phyloP scores from a whole-genome alignment of 2,797 vertebrate species.

The Hapalemur alaotrensis region DNA sequence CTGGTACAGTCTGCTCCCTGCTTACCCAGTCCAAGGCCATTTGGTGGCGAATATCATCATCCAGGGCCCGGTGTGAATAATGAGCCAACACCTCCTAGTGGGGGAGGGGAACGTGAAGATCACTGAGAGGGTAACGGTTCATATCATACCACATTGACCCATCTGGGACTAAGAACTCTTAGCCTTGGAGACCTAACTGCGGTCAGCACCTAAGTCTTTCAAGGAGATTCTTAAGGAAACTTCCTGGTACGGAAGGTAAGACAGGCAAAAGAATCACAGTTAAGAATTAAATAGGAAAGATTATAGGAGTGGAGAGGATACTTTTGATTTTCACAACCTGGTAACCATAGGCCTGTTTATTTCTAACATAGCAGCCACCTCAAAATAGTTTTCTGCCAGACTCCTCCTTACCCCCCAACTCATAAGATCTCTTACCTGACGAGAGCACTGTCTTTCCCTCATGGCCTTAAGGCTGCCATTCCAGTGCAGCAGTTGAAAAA shows the following conservation, averaged over 20 bases:
- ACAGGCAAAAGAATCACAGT: background rate
- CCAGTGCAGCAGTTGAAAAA: constrained; percentile 98
- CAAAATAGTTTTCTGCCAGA: background rate
- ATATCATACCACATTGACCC: background rate
- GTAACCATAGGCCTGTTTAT: background rate
- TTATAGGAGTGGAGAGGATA: background rate
- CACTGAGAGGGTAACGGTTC: background rate
- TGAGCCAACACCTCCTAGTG: constrained; percentile 96
- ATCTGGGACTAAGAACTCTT: background rate
- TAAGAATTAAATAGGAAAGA: constrained; percentile 13
- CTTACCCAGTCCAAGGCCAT: constrained; percentile 99
- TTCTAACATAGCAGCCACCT: background rate
- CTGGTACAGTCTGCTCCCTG: constrained; percentile 91
- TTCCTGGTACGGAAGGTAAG: background rate
- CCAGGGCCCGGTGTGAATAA: constrained; percentile 97
- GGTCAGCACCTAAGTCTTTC: background rate
- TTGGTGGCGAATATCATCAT: constrained; percentile 97
- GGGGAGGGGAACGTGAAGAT: background rate
- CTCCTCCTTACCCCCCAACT: background rate
- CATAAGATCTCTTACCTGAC: constrained; percentile 89
- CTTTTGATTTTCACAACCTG: background rate
- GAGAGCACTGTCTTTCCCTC: constrained; percentile 97
- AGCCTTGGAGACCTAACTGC: background rate
- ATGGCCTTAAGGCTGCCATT: constrained; percentile 98
- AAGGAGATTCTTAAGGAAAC: background rate